Evolutionary conservation across 1,140 invertebrate genomes (phyloP), one percentile per base, ranked within the genome.

Genomic region (Brachionus rubens): DNA sequence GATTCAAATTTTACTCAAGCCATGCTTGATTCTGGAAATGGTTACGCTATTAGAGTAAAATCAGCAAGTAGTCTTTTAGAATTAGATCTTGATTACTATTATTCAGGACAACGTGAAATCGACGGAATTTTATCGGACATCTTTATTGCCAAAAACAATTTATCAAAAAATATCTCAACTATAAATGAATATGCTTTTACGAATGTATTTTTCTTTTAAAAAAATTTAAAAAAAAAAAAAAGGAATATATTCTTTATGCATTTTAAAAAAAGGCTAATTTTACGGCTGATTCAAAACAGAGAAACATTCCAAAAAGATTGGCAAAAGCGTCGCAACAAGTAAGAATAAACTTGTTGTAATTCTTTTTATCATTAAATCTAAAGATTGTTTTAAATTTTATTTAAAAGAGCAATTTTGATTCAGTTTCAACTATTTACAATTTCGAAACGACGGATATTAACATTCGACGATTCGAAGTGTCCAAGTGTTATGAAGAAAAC

Each of bases 1-100:
- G 68, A 72, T 54, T 24, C 19, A 40, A 50, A 48, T 48, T 72
- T 72, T 41, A 72, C 46, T 26, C 68, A 72, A 50, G 43, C 43
- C 10, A 33, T 21, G 46, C 21, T 72, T 3, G 33, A 48, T 21
- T 50, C 46, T 40, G 68, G 46, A 12, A 65, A 65, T 65, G 46
- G 46, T 12, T 72, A 50, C 33, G 30, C 36, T 14, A 16, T 72
- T 47, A 33, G 68, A 36, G 26, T 47, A 9, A 72, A 72, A 72
- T 50, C 68, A 40, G 19, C 46, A 19, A 40, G 14, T 10, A 72
- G 68, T 40, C 41, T 72, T 19, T 40, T 72, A 12, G 46, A 50
- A 24, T 33, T 72, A 19, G 68, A 72, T 54, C 19, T 41, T 3
- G 46, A 72, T 54, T 72, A 72, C 33, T 21, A 30, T 48, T 72